phyloP scores from a whole-genome alignment of 2,113 vertebrate genomes.

The Ginglymostoma cirratum region DNA sequence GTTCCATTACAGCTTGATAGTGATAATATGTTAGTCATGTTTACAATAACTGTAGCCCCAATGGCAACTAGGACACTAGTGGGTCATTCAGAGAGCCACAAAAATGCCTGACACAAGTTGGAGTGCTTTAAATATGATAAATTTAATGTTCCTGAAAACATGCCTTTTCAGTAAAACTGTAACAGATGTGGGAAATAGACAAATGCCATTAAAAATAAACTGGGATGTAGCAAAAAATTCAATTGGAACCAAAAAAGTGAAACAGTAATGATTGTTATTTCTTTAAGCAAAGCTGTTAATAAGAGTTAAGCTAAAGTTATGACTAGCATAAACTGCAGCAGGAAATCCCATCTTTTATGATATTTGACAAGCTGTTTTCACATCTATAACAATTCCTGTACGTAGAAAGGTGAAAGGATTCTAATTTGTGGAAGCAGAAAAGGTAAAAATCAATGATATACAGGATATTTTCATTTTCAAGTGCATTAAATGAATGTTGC shows the following conservation, averaged over 20 bases:
- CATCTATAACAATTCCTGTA: neutral
- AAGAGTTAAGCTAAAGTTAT: neutral
- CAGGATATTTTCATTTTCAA: neutral
- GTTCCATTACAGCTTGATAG: neutral
- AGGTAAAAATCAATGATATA: neutral
- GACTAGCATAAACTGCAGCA: neutral
- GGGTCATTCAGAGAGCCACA: neutral
- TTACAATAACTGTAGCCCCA: neutral
- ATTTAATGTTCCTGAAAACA: neutral
- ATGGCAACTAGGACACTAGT: neutral
- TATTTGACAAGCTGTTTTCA: neutral
- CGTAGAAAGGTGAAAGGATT: neutral
- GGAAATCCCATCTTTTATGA: neutral
- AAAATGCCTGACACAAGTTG: neutral
- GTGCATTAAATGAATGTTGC: neutral
- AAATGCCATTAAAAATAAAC: neutral
- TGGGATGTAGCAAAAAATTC: neutral
- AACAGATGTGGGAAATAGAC: neutral
- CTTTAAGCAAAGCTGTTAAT: neutral
- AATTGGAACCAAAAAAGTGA: neutral
- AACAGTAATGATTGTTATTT: neutral
- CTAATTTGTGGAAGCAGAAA: neutral
- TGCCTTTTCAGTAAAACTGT: neutral
- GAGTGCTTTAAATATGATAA: neutral
- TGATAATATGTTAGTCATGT: neutral